These are phyloP conservation scores for Yponomeuta plumbellus DNA, from an alignment of 2,888 invertebrate species.

Conservation along the genomic window DNA sequence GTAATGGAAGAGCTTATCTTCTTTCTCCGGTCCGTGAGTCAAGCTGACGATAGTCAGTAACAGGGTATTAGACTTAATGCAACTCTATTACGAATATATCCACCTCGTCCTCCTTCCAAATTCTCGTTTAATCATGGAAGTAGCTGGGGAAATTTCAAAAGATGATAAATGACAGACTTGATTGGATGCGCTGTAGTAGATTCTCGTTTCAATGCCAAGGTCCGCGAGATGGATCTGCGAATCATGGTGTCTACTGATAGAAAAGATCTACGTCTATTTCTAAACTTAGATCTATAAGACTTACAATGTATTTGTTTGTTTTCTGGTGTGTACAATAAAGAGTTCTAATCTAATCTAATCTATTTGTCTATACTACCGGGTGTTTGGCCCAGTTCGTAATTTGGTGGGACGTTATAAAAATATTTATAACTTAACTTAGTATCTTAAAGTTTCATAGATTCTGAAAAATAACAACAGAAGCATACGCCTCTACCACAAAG, in stretches of 20 bases:
- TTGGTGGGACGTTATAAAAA: too few species aligned
- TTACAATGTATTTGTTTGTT: too few species aligned
- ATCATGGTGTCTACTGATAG: background rate
- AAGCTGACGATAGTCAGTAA: constrained; percentile 48
- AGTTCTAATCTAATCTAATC: too few species aligned
- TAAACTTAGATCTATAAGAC: too few species aligned
- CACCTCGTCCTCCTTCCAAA: constrained; percentile 25
- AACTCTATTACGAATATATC: constrained; percentile 35
- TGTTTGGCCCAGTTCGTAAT: too few species aligned
- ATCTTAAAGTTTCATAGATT: too few species aligned
- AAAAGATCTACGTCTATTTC: background rate
- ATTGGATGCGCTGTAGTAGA: background rate
- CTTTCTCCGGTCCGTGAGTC: constrained; percentile 38
- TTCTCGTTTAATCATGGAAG: constrained; percentile 7
- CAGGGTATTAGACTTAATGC: constrained; percentile 65
- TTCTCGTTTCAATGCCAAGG: background rate
- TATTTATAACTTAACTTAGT: too few species aligned
- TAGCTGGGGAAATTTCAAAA: background rate
- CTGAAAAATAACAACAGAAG: too few species aligned
- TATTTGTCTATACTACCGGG: too few species aligned
- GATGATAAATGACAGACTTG: constrained; percentile 3
- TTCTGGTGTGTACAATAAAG: too few species aligned
- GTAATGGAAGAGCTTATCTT: constrained; percentile 44
- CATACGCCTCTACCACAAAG: too few species aligned
- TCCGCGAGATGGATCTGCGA: background rate